A percentile compares a stretch with the other conserved stretches of the same genome.
phyloP scores from a whole-genome alignment of 2,113 vertebrate genomes.

The Microtus richardsoni region DNA sequence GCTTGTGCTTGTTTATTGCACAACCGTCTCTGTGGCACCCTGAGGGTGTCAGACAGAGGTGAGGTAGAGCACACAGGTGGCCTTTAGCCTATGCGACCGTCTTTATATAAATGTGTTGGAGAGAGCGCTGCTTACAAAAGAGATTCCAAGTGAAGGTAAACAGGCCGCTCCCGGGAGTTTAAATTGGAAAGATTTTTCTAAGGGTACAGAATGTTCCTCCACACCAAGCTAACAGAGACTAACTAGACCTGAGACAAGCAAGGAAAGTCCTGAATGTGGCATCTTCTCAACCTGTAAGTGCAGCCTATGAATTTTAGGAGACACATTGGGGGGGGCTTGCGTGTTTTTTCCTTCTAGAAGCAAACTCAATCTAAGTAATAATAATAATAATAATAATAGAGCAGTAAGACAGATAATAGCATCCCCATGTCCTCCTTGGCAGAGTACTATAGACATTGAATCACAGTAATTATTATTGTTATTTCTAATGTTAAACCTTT shows the following conservation, averaged over 20 bases:
- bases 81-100: neutral
- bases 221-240: neutral
- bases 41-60: neutral
- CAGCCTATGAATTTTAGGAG: neutral
- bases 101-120: neutral
- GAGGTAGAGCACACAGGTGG: neutral
- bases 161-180: neutral
- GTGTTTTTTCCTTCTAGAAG: slow-evolving; percentile 32
- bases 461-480: slow-evolving; percentile 51
- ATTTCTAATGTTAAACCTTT: neutral
- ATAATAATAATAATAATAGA: too few relatives aligned
- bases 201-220: neutral
- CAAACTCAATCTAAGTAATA: neutral
- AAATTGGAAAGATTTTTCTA: slow-evolving; percentile 27
- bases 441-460: neutral
- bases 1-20: neutral
- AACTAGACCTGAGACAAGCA: neutral
- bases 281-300: neutral
- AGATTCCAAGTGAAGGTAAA: neutral
- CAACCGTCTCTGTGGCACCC: neutral
- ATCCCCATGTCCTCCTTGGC: neutral
- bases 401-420: neutral
- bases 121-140: neutral
- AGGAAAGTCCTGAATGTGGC: slow-evolving; percentile 7
- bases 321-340: neutral